Base-by-base conservation (phyloP, 2,888 invertebrate species). In the Erebia ligea region DNA sequence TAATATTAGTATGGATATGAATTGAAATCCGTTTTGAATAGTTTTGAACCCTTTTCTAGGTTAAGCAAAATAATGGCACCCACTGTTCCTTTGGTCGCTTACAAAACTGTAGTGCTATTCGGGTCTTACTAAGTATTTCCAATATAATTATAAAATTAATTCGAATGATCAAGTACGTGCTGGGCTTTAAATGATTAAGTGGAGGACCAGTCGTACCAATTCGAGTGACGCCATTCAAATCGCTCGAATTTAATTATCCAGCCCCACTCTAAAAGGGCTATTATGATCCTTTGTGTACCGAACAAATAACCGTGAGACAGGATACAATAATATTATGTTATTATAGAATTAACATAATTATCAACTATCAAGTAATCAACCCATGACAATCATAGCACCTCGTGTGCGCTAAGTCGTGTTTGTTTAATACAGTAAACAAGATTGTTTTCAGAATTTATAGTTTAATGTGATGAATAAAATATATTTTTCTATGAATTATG, bases 251-350 rank as follows among this genome's bases (percentile, higher is more conserved):
- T 67, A 54, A 66, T 57, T 45, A 65, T 19, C n/a, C 50, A 9
- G 19, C 19, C 21, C 58, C 48, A 57, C 15, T 34, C 58, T 25
- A 48, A 57, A 48, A 19, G 34, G 63, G 57, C 54, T 69, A 69
- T 69, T 63, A 67, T 56, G 45, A 58, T 62, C 56, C 66, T 65
- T 68, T 74, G 68, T 70, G 72, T 65, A 68, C 52, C 9, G 57
- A 67, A 48, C 45, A 67, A 70, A 56, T 72, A 66, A 66, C 72
- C 67, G 71, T 76, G 78, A 76, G 76, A 75, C 80, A 85, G 83
- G 84, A 84, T 84, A 83, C 78, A 45, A 45, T 45, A 34, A 34
- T 84, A 89, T 89, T 86, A 87, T 75, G 74, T 66, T 71, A 74
- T 78, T 75, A 76, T 74, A 70, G 67, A 68, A 83, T 85, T 86